Evolutionary conservation across 2,797 vertebrate species (phyloP).

Genomic region (Takifugu rubripes): DNA sequence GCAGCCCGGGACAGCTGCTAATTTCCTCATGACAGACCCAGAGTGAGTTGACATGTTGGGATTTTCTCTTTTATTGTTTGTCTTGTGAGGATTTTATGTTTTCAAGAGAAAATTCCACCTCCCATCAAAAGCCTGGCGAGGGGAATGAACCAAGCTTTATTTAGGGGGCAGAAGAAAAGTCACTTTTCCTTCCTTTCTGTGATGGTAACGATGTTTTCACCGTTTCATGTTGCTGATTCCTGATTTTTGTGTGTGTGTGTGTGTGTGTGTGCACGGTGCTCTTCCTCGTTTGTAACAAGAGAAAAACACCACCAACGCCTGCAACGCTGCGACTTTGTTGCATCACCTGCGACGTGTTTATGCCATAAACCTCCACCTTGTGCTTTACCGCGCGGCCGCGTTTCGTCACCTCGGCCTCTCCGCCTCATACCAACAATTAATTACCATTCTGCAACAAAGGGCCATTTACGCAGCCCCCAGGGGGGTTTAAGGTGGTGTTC

Average conservation of each 20-base stretch:
- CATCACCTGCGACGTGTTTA: constrained; percentile 19
- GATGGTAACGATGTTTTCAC: too few relatives aligned
- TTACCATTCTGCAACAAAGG: background rate
- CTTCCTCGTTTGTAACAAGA: constrained; percentile 2
- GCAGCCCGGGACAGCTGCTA: too few relatives aligned
- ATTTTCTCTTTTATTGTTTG: too few relatives aligned
- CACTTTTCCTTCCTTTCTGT: too few relatives aligned
- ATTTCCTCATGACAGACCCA: too few relatives aligned
- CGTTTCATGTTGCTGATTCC: too few relatives aligned
- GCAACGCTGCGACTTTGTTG: constrained; percentile 9
- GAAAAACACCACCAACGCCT: background rate
- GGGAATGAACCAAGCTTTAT: too few relatives aligned
- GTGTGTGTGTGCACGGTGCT: background rate
- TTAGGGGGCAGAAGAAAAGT: too few relatives aligned
- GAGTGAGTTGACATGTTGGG: too few relatives aligned
- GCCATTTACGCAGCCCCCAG: background rate
- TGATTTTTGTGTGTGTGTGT: background rate
- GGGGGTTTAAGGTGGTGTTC: constrained; percentile 1
- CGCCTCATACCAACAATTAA: constrained; percentile 3
- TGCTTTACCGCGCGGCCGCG: background rate
- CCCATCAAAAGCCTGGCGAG: too few relatives aligned
- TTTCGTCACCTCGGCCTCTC: constrained; percentile 10
- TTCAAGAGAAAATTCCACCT: too few relatives aligned
- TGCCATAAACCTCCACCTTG: background rate
- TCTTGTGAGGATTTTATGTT: too few relatives aligned